Evolutionary conservation across 2,888 invertebrate species (phyloP), one percentile per base, ranked within the genome.

Genomic region (Oscheius myriophilus): DNA sequence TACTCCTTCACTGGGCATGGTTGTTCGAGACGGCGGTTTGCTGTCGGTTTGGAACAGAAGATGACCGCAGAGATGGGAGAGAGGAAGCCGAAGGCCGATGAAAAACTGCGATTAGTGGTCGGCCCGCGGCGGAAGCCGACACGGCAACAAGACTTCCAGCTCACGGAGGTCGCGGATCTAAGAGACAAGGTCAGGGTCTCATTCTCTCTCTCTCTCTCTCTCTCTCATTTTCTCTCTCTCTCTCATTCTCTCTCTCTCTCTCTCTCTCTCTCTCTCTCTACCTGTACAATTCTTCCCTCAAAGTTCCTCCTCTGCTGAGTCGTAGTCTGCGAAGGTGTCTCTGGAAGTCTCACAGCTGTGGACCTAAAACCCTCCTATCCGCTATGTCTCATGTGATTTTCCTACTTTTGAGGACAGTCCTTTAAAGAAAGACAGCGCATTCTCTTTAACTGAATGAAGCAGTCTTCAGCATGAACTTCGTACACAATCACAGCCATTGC

Each of bases 1-100:
- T 67, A 79, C 79, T 53, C 79, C 79, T 59, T 79, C 79, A 12
- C 73, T 73, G 65, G 79, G 79, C 79, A 79, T 79, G 51, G 64
- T 68, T 43, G 46, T 45, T 25, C 3, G 57, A 18, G 58, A 9
- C 3, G 21, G 6, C 18, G 49, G n/a, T 49, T n/a, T 49, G 49
- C n/a, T 51, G 39, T 52, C 53, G 53, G 53, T n/a, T 21, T 26
- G 26, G 45, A n/a, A 21, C 14, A 42, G 26, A 26, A 26, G 54
- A 63, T 53, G 63, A 63, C 61, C 61, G 61, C 61, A 61, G 61
- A 61, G 49, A 49, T 49, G 46, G 49, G 46, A 26, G 42, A 45
- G 58, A 43, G 43, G 43, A 21, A 45, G 43, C 58, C 43, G 18
- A 61, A 61, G 61, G 61, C 46, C 61, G 61, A 61, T 61, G 26